Evolutionary conservation across 35 echinoderm and acorn worm genomes (phyloP).

Genomic region (Apostichopus japonicus): DNA sequence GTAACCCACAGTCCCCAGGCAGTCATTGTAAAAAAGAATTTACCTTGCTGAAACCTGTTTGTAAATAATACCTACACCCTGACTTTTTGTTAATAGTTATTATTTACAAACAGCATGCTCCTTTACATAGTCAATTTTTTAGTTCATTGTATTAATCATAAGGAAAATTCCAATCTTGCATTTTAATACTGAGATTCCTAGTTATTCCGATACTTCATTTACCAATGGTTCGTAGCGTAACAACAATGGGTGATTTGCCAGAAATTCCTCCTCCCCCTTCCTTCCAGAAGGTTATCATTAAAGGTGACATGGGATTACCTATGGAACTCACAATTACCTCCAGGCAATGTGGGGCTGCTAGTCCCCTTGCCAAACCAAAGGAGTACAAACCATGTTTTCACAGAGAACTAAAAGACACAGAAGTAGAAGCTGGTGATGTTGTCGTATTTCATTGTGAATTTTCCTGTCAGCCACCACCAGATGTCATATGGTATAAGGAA

Average conservation of each 20-base stretch:
- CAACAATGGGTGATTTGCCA: slow-evolving; percentile 77
- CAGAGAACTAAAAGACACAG: slow-evolving; percentile 78
- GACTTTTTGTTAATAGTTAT: neutral
- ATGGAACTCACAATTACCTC: slow-evolving; percentile 80
- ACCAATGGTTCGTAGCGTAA: neutral
- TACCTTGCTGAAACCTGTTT: slow-evolving; percentile 2
- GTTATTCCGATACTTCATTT: neutral
- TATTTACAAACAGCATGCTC: neutral
- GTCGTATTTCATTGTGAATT: slow-evolving; percentile 86
- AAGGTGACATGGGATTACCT: slow-evolving; percentile 56
- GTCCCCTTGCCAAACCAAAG: slow-evolving; percentile 43
- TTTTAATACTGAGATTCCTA: neutral
- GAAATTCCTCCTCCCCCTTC: slow-evolving; percentile 53
- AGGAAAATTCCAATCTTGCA: neutral
- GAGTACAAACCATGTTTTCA: slow-evolving; percentile 81
- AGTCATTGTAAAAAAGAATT: neutral
- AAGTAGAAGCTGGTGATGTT: slow-evolving; percentile 90
- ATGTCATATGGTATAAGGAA: slow-evolving; percentile 85
- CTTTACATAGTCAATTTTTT: neutral
- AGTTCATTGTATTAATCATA: neutral
- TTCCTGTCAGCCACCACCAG: slow-evolving; percentile 77
- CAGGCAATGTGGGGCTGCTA: slow-evolving; percentile 33
- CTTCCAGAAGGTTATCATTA: slow-evolving; percentile 68
- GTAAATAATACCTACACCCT: neutral
- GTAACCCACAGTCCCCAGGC: neutral